These are phyloP conservation scores for Drosophila equinoxialis DNA, from an alignment of 1,140 invertebrate species.

Conservation along the genomic window DNA sequence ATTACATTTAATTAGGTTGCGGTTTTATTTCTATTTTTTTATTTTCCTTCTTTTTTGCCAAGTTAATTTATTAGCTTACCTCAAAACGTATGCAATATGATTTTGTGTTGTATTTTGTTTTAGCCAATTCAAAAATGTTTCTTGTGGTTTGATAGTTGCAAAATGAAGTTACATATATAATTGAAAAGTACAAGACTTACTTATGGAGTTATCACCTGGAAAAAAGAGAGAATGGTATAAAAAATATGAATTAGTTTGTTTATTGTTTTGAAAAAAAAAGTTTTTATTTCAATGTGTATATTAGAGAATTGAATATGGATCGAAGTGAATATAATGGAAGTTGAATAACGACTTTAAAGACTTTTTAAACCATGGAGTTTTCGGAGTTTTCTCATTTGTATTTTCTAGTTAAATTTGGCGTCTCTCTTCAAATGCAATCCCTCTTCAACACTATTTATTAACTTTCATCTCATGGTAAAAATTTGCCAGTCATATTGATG, in stretches of 20 bases:
- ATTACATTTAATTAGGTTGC: slow-evolving; percentile 70
- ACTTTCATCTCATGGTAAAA: neutral
- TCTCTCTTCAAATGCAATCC: neutral
- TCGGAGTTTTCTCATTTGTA: too few relatives aligned
- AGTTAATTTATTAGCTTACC: slow-evolving; percentile 29
- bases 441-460: neutral
- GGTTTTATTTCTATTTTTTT: slow-evolving; percentile 27
- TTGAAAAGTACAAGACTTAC: slow-evolving; percentile 58
- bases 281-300: too few relatives aligned
- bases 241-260: neutral
- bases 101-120: slow-evolving; percentile 29
- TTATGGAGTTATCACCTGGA: slow-evolving; percentile 82
- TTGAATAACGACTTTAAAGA: too few relatives aligned
- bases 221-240: slow-evolving; percentile 18
- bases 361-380: too few relatives aligned
- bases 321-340: too few relatives aligned
- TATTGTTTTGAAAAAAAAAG: neutral
- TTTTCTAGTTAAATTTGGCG: slow-evolving; percentile 4
- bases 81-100: slow-evolving; percentile 72
- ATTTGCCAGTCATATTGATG: slow-evolving; percentile 62
- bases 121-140: slow-evolving; percentile 62
- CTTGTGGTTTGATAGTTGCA: slow-evolving; percentile 54
- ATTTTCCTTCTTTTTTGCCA: neutral
- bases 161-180: slow-evolving; percentile 35
- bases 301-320: too few relatives aligned